Percentiles rank a stretch among this genome's conserved stretches.
Evolutionary conservation across 2,888 invertebrate species (phyloP).

Genomic region (Aleiodes alternator): DNA sequence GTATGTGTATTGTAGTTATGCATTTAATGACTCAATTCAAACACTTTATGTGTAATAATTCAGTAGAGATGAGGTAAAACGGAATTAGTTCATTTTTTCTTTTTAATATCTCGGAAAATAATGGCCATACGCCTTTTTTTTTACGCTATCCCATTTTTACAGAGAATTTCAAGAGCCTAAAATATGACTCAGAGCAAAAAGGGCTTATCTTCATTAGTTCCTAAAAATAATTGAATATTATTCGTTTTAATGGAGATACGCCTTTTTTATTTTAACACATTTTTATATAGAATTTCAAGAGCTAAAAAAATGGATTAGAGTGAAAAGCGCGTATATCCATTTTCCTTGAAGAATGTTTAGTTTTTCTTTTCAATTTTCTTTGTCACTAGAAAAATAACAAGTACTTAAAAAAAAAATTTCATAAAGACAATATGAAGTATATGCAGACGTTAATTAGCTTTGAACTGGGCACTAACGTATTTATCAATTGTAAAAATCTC

Average conservation of each 20-base stretch:
- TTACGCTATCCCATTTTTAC: too few relatives aligned
- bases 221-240: too few relatives aligned
- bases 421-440: neutral
- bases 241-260: neutral
- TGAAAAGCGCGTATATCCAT: too few relatives aligned
- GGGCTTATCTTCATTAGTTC: too few relatives aligned
- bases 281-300: too few relatives aligned
- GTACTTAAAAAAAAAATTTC: neutral
- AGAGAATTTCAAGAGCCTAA: too few relatives aligned
- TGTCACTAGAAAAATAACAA: neutral
- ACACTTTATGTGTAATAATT: constrained; percentile 27
- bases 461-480: constrained; percentile 36
- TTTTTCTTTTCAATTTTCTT: neutral
- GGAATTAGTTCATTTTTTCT: neutral
- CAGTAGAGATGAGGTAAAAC: too few relatives aligned
- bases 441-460: constrained; percentile 42
- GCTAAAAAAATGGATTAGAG: too few relatives aligned
- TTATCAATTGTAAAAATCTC: constrained; percentile 41
- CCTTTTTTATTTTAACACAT: too few relatives aligned
- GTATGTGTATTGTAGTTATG: neutral
- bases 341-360: too few relatives aligned
- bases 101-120: neutral
- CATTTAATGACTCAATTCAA: constrained; percentile 24
- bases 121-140: neutral
- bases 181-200: too few relatives aligned